Evolutionary conservation across 1,140 invertebrate species (phyloP).

Genomic region (Polyergus mexicanus): DNA sequence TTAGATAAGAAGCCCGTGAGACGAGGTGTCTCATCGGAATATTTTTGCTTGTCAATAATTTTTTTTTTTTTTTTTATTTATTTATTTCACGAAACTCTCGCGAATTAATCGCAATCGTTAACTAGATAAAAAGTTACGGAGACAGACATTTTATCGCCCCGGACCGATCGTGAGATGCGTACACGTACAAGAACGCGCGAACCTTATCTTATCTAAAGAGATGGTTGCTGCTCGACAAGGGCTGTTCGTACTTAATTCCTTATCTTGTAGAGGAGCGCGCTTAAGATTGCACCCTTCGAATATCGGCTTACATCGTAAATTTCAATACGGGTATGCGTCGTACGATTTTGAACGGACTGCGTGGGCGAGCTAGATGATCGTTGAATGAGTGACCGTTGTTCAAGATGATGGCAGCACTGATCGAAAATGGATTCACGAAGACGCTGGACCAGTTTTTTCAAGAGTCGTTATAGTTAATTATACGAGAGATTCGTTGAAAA

Average conservation of each 20-base stretch:
- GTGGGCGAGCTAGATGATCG: constrained; percentile 78
- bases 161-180: constrained; percentile 73
- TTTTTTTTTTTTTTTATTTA: background rate
- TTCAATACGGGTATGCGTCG: constrained; percentile 42
- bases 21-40: background rate
- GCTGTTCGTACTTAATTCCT: constrained; percentile 84
- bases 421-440: constrained; percentile 53
- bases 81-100: constrained; percentile 46
- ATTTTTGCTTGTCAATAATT: background rate
- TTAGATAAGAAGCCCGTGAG: constrained; percentile 22
- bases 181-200: constrained; percentile 72
- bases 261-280: constrained; percentile 85
- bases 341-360: constrained; percentile 76
- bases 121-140: background rate
- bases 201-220: constrained; percentile 83
- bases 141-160: constrained; percentile 17
- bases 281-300: constrained; percentile 82
- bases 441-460: constrained; percentile 14
- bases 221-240: constrained; percentile 77
- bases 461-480: background rate
- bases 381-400: constrained; percentile 76
- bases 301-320: constrained; percentile 25
- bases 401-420: constrained; percentile 79
- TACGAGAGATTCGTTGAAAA: background rate
- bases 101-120: constrained; percentile 20